Conservation (phyloP, 2,888 invertebrate genomes). For the Cerastoderma edule region DNA sequence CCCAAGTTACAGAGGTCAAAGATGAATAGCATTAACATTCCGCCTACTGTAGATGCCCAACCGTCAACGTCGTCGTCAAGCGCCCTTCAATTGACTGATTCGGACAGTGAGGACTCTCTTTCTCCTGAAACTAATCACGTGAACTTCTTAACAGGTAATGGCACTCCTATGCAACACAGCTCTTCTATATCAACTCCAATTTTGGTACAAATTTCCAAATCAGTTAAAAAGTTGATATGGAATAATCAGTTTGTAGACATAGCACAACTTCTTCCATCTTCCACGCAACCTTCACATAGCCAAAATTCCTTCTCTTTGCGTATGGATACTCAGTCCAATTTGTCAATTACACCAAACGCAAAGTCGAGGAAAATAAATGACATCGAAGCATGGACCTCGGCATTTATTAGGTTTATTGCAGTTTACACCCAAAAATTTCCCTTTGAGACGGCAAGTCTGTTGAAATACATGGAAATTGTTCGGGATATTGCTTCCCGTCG, state of each 20-base stretch:
- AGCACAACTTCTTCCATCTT: neutral
- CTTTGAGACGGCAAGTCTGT: conserved; percentile 28
- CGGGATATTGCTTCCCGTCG: conserved; percentile 33
- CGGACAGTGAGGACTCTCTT: too few relatives aligned
- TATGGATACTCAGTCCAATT: neutral
- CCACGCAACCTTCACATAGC: neutral
- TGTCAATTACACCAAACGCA: neutral
- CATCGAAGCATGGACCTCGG: conserved; percentile 27
- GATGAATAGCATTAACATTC: too few relatives aligned
- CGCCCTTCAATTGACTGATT: too few relatives aligned
- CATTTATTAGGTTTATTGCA: conserved; percentile 31
- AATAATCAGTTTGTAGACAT: neutral
- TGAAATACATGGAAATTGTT: conserved; percentile 43
- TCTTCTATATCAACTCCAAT: neutral
- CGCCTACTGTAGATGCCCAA: too few relatives aligned
- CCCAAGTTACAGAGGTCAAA: too few relatives aligned
- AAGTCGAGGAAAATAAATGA: neutral
- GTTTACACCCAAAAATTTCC: conserved; percentile 31
- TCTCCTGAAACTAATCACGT: too few relatives aligned
- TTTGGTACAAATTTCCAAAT: neutral
- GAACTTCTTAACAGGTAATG: too few relatives aligned
- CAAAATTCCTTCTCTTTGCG: neutral
- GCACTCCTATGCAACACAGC: neutral
- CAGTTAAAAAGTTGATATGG: neutral
- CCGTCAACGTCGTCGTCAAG: too few relatives aligned